Evolutionary conservation across 2,888 invertebrate genomes (phyloP), one percentile per base, ranked within the genome.

Genomic region (Psylliodes chrysocephalus): DNA sequence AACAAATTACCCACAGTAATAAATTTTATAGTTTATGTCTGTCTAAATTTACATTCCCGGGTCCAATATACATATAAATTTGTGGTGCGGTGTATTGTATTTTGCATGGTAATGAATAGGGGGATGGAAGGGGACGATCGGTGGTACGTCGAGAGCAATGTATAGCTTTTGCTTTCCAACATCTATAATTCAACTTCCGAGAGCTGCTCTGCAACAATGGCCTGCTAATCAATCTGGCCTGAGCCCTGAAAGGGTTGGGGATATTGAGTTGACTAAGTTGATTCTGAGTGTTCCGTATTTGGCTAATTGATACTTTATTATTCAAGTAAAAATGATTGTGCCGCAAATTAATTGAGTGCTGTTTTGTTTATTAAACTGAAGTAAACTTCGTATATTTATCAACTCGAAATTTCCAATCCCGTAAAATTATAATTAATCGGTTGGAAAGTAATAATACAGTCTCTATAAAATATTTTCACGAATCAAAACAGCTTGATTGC

Each of bases 181-280:
- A 63, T 62, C 56, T 64, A 70, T 70, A 67, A 70, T 60, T 68
- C 68, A 68, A 64, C 67, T 67, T 65, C 63, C 49, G 51, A 52
- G 56, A 47, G 35, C 17, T 44, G 44, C 57, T 61, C 59, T 64
- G 61, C 64, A 64, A 70, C 70, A 71, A 67, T 70, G 67, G 62
- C 53, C 56, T 53, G 61, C 66, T 68, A 70, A 71, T 71, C 68
- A 71, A 70, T 70, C 68, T 64, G 62, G 53, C 52, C 49, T 44
- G 25, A 35, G 38, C 14, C 42, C 42, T 47, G 15, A 47, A 44
- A 55, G 55, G 44, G 42, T 55, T 40, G 1, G 28, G 15, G 1
- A 54, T 25, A 54, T 54, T 40, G 19, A 38, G 18, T 52, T 52
- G 12, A 35, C 52, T 42, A 35, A 38, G 22, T 38, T 52, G 19